Percentiles rank a stretch among this genome's conserved stretches.
phyloP scores from a whole-genome alignment of 1,140 invertebrate species.

The Thalassaphorura encarpata region DNA sequence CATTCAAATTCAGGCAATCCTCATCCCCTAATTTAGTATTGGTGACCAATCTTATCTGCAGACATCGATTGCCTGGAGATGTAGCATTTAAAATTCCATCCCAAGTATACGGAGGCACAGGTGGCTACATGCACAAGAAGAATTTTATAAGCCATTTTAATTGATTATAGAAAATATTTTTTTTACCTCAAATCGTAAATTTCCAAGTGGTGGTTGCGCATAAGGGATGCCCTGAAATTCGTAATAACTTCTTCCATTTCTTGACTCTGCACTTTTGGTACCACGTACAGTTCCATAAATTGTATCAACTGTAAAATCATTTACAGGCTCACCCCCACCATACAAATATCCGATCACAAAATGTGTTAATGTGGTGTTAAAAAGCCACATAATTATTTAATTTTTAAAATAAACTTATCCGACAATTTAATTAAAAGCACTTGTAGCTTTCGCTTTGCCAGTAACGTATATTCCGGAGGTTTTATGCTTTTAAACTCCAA shows the following conservation, averaged over 20 bases:
- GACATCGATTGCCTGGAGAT: constrained; percentile 36
- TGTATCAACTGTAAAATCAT: constrained; percentile 4
- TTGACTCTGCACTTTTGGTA: not conserved
- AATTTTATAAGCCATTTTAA: no score
- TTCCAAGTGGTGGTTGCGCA: constrained; percentile 46
- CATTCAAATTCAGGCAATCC: constrained; percentile 50
- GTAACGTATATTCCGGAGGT: no score
- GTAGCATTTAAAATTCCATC: constrained; percentile 39
- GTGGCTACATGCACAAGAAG: no score
- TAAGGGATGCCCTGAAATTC: constrained; percentile 50
- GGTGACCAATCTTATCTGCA: constrained; percentile 34
- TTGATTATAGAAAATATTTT: constrained; percentile 2
- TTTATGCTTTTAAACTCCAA: no score
- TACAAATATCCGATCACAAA: no score
- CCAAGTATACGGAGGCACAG: constrained; percentile 38
- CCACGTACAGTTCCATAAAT: constrained; percentile 10
- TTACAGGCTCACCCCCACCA: not conserved
- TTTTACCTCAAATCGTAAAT: constrained; percentile 43
- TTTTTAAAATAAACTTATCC: no score
- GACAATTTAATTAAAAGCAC: no score
- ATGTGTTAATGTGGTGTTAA: no score
- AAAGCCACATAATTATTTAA: no score
- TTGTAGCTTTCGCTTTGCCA: no score
- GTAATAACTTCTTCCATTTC: constrained; percentile 39
- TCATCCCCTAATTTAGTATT: constrained; percentile 37